These are phyloP conservation scores for Ataeniobius toweri DNA, from an alignment of 2,797 vertebrate genomes.

Conservation along the genomic window DNA sequence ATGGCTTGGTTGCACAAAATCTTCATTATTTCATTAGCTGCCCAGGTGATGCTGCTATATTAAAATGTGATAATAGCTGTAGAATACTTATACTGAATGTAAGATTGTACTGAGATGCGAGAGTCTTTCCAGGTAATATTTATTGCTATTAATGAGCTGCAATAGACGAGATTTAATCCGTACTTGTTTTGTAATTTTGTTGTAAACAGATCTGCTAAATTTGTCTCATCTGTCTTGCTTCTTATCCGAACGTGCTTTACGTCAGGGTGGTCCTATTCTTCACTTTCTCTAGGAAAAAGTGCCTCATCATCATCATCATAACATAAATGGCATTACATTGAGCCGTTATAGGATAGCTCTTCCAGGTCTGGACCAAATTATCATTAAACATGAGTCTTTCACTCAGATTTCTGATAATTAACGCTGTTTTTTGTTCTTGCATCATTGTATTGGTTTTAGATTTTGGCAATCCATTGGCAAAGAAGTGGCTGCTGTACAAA, in stretches of 20 bases:
- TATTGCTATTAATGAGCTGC: constrained; percentile 60
- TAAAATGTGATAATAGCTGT: constrained; percentile 48
- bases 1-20: constrained; percentile 46
- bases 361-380: constrained; percentile 54
- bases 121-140: constrained; percentile 64
- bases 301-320: constrained; percentile 54
- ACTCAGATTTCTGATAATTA: constrained; percentile 18
- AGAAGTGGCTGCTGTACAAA: constrained; percentile 48
- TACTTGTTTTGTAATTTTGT: constrained; percentile 17
- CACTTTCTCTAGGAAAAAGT: constrained; percentile 54
- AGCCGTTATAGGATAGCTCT: constrained; percentile 38
- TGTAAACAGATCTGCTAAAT: constrained; percentile 19
- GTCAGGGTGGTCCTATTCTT: constrained; percentile 11
- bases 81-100: constrained; percentile 58
- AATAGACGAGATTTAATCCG: constrained; percentile 21
- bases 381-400: constrained; percentile 15
- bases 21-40: constrained; percentile 47
- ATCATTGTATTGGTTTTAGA: constrained; percentile 32
- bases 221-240: constrained; percentile 3
- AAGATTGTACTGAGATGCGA: constrained; percentile 41
- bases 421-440: constrained; percentile 33
- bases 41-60: constrained; percentile 74
- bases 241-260: constrained; percentile 27
- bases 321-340: constrained; percentile 30
- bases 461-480: constrained; percentile 34